Conservation (phyloP, 2,797 vertebrate species). For the Phaenicophaeus curvirostris region DNA sequence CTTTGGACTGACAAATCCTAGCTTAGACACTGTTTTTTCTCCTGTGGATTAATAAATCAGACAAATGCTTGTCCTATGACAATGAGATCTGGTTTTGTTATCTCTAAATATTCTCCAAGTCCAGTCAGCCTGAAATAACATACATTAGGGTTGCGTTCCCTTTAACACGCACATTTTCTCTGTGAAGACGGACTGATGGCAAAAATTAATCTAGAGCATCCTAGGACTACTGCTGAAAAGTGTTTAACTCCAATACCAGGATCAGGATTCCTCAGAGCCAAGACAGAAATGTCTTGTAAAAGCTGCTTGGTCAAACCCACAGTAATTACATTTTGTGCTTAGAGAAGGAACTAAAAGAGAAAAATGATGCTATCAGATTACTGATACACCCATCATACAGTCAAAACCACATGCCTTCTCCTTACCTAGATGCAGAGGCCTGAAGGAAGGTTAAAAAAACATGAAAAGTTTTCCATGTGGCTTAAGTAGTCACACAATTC, state of each 20-base stretch:
- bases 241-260: neutral
- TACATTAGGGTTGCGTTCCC: neutral
- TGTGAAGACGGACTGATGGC: neutral
- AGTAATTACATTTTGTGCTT: neutral
- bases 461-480: neutral
- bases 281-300: neutral
- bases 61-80: neutral
- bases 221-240: neutral
- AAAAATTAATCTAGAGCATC: neutral
- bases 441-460: neutral
- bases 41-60: conserved; percentile 24
- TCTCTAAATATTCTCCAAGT: neutral
- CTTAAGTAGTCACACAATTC: neutral
- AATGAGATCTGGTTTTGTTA: neutral
- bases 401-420: neutral
- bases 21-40: neutral
- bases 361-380: neutral
- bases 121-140: neutral
- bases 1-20: neutral
- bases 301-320: neutral
- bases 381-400: neutral
- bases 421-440: neutral
- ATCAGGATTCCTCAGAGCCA: neutral
- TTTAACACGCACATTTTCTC: neutral
- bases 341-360: neutral